phyloP scores from a whole-genome alignment of 2,113 vertebrate genomes.

The Athene noctua region DNA sequence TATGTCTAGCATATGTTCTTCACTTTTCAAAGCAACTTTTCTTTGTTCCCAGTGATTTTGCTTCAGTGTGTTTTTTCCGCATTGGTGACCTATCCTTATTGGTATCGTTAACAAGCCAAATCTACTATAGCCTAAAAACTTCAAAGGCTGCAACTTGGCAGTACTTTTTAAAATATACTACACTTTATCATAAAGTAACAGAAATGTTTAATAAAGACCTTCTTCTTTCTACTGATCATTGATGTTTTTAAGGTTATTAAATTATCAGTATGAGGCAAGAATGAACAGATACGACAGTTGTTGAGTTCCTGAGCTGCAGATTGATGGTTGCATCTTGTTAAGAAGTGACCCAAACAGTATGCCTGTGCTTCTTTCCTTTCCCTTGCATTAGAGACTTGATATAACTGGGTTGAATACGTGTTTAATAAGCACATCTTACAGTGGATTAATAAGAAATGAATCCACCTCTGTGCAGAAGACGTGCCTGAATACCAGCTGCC shows the following conservation, averaged over 20 bases:
- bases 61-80: background rate
- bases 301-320: background rate
- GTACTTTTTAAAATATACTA: background rate
- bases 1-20: background rate
- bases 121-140: background rate
- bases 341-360: background rate
- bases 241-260: background rate
- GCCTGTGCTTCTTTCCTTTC: background rate
- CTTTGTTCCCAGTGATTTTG: background rate
- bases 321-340: background rate
- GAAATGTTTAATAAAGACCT: background rate
- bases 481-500: background rate
- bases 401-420: background rate
- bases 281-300: background rate
- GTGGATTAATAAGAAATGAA: background rate
- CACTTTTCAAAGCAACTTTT: background rate
- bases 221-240: background rate
- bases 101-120: background rate
- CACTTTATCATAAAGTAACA: background rate
- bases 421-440: background rate
- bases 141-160: background rate
- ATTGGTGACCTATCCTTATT: background rate
- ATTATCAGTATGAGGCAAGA: background rate
- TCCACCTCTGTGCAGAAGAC: background rate
- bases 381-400: background rate